Evolutionary conservation across 1,140 invertebrate genomes (phyloP).

Genomic region (Lerema accius): DNA sequence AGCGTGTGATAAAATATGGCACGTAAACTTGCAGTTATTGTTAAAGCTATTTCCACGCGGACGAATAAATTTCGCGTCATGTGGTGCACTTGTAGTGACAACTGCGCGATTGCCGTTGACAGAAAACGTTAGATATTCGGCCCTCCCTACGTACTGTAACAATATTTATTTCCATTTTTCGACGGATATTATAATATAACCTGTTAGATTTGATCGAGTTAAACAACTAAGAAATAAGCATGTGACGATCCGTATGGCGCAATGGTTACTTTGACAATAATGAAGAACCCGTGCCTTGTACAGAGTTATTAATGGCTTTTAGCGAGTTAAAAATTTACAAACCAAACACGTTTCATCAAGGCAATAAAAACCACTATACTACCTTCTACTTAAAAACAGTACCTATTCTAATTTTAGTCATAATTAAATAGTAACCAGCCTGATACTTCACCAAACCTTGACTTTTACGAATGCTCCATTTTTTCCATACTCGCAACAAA

Average conservation of each 20-base stretch:
- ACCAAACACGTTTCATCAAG: too few relatives aligned
- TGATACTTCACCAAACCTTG: neutral
- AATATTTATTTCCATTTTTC: too few relatives aligned
- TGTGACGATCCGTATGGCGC: too few relatives aligned
- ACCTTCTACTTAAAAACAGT: neutral
- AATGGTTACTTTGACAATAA: too few relatives aligned
- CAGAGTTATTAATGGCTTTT: too few relatives aligned
- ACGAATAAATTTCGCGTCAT: constrained; percentile 25
- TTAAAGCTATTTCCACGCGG: constrained; percentile 7
- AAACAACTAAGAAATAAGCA: too few relatives aligned
- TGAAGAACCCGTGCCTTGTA: too few relatives aligned
- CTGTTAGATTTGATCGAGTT: too few relatives aligned
- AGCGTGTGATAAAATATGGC: neutral
- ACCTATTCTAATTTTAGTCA: neutral
- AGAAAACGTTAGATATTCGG: constrained; percentile 5
- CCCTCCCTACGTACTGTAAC: neutral
- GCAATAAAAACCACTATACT: too few relatives aligned
- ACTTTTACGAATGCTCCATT: neutral
- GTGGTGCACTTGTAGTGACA: constrained; percentile 4
- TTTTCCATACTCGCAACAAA: neutral
- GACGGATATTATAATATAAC: too few relatives aligned
- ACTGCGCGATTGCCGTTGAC: constrained; percentile 17
- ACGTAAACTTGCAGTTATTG: constrained; percentile 1
- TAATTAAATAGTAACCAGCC: neutral
- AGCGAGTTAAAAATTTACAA: too few relatives aligned